Conservation (phyloP, 1,140 invertebrate genomes). For the Scaptomyza pallida region DNA sequence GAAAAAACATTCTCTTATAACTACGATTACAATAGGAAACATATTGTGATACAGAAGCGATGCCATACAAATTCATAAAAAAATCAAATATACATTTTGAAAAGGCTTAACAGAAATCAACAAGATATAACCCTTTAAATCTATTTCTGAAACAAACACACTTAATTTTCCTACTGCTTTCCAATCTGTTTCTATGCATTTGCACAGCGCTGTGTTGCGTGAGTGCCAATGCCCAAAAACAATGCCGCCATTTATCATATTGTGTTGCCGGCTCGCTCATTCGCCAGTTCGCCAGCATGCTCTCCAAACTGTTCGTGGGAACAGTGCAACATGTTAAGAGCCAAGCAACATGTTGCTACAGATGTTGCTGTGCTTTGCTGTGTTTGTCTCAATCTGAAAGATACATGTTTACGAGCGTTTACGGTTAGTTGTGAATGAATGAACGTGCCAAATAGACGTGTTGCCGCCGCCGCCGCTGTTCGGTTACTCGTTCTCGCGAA, state of each 20-base stretch:
- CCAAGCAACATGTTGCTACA: conserved; percentile 66
- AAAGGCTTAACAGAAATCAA: no score
- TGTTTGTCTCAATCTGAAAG: conserved; percentile 37
- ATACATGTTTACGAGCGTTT: conserved; percentile 73
- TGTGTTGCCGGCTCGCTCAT: conserved; percentile 55
- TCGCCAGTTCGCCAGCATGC: conserved; percentile 17
- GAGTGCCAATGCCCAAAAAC: conserved; percentile 58
- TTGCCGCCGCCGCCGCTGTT: conserved; percentile 64
- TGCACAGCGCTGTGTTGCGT: conserved; percentile 21
- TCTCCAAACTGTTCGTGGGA: conserved; percentile 35
- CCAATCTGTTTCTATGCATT: conserved; percentile 24
- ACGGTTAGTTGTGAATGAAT: conserved; percentile 82
- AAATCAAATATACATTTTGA: not conserved
- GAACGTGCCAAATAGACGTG: conserved; percentile 83
- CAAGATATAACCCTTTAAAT: not conserved
- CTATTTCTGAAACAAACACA: not conserved
- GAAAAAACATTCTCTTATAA: not conserved
- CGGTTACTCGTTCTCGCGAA: conserved; percentile 62
- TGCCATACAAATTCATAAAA: not conserved
- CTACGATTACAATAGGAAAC: no score
- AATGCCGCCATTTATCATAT: conserved; percentile 80
- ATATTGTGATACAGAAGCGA: not conserved
- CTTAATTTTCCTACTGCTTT: not conserved
- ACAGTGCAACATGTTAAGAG: conserved; percentile 35
- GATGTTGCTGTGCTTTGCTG: conserved; percentile 25